phyloP scores from a whole-genome alignment of 2,797 vertebrate species.

The Odontamblyopus lacepedii region DNA sequence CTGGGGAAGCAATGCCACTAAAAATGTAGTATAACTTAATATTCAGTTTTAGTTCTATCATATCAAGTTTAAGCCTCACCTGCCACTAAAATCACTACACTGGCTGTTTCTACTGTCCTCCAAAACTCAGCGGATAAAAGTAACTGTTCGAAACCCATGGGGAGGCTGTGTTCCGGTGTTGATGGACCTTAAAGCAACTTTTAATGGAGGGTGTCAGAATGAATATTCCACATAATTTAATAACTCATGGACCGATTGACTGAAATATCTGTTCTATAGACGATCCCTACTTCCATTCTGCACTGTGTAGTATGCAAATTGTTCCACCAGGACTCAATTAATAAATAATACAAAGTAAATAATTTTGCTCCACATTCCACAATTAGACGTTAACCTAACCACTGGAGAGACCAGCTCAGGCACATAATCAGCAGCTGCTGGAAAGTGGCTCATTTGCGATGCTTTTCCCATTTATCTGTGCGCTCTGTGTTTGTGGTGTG shows the following conservation, averaged over 20 bases:
- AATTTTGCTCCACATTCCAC: background rate
- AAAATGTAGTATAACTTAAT: background rate
- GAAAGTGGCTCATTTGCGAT: conserved; percentile 9
- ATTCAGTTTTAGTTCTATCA: background rate
- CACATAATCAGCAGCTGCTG: conserved; percentile 16
- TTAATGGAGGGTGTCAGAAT: background rate
- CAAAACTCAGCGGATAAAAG: background rate
- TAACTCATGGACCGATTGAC: background rate
- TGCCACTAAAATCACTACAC: background rate
- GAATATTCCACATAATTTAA: conserved; percentile 11
- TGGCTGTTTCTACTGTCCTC: background rate
- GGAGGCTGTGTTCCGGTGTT: background rate
- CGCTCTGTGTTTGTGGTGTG: background rate
- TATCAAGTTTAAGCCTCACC: background rate
- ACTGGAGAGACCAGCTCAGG: background rate
- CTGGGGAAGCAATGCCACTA: too few species aligned
- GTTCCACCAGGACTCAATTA: background rate
- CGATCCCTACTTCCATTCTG: background rate
- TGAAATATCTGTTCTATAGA: conserved; percentile 10
- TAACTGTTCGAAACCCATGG: background rate
- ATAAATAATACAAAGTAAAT: conserved; percentile 8
- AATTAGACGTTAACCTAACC: conserved; percentile 3
- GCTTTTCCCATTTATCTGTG: background rate
- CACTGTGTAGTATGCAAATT: background rate
- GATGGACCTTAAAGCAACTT: background rate